A percentile compares a stretch with the other conserved stretches of the same genome.
Conservation (phyloP, 1,140 invertebrate species). For the Ceratina calcarata region DNA sequence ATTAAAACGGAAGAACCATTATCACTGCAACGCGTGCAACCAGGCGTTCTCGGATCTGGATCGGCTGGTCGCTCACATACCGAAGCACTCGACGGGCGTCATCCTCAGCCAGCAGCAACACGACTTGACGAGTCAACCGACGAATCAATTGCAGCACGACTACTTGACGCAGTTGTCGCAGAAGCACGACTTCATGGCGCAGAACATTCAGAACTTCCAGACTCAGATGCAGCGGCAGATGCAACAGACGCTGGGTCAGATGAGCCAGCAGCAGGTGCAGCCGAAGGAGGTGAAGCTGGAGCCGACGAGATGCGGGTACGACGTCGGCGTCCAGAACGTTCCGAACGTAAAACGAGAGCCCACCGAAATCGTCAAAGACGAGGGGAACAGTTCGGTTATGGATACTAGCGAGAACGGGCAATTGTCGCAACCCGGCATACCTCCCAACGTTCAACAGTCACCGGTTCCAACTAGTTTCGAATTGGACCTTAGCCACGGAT, state of each 20-base stretch:
- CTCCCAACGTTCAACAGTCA: constrained; percentile 66
- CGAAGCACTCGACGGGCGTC: constrained; percentile 85
- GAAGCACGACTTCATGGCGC: constrained; percentile 78
- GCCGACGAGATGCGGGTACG: constrained; percentile 60
- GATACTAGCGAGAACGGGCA: constrained; percentile 73
- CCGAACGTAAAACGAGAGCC: constrained; percentile 75
- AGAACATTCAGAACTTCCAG: constrained; percentile 77
- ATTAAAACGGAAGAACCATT: constrained; percentile 91
- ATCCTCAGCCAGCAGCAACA: constrained; percentile 78
- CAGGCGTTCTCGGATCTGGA: constrained; percentile 88
- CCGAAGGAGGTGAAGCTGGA: constrained; percentile 75
- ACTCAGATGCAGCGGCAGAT: constrained; percentile 78
- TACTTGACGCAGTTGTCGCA: constrained; percentile 75
- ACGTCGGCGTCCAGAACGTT: constrained; percentile 57
- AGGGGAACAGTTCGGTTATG: constrained; percentile 49
- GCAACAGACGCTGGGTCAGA: constrained; percentile 75
- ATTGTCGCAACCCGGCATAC: constrained; percentile 61
- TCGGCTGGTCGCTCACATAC: constrained; percentile 85
- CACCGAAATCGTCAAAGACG: constrained; percentile 52
- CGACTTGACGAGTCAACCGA: constrained; percentile 65
- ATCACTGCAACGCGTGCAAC: constrained; percentile 93
- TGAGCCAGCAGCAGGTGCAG: constrained; percentile 68
- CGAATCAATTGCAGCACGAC: constrained; percentile 72
- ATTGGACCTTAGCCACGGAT: constrained; percentile 75
- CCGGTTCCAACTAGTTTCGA: constrained; percentile 72